Base-by-base conservation (phyloP, 2,888 invertebrate genomes). In the Apodemia zela region DNA sequence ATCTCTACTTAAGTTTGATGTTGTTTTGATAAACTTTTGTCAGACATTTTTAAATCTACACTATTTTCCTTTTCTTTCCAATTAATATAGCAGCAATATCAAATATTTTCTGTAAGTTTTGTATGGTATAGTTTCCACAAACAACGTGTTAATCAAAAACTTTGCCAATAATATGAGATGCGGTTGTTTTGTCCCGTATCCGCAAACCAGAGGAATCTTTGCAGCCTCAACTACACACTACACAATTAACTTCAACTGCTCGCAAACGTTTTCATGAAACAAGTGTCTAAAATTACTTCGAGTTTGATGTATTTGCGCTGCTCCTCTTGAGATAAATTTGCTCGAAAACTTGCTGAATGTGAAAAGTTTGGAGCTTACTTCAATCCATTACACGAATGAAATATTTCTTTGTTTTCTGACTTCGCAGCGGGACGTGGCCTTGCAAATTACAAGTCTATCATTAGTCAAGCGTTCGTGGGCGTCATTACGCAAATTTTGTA, bases 341-440 rank as follows among this genome's bases (percentile, higher is more conserved):
- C 88, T 89, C 84, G 79, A 80, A 86, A 90, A 89, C 85, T 90
- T 86, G 82, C 80, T 85, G 87, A 90, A 90, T 90, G 90, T 85
- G 88, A 87, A 91, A 91, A 90, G 84, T 91, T 91, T 85, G 82
- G 81, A 88, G 87, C 87, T 87, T 84, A 89, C 89, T 91, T 89
- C 91, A 89, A 90, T 91, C 90, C 89, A 91, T 91, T 90, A 90
- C 87, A 85, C 84, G 85, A 87, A 84, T 90, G 87, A 91, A 89
- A 91, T 91, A 89, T 90, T 89, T 89, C 88, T 90, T 90, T 91
- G 90, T 90, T 90, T 89, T 88, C 86, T 81, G 84, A 77, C 82
- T 85, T 76, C 77, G 76, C 77, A 76, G 78, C 72, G 79, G 77
- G 75, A 73, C 71, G 72, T 73, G 77, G 83, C 85, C 82, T 82